Base-by-base conservation (phyloP, 2,888 invertebrate genomes). In the Caenorhabditis virilis region DNA sequence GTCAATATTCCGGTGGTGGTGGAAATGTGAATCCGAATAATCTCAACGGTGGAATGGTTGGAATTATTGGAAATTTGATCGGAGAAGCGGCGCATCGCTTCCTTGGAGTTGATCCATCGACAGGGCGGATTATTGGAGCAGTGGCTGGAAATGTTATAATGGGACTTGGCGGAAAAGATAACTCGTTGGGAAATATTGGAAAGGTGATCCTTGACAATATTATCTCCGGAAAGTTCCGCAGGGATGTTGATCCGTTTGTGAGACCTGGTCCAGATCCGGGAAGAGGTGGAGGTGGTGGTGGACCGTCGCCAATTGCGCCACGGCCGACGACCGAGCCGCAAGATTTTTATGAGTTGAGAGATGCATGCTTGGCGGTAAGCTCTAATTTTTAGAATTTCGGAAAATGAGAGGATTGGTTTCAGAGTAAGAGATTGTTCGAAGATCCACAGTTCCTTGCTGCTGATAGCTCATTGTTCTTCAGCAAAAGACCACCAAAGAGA, bases 401-500 rank as follows among this genome's bases (percentile, higher is more conserved):
- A n/a, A n/a, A n/a, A n/a, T n/a, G n/a, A n/a, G 88, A 89, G 58
- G 87, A 90, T 55, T 91, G 91, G 83, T 54, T 62, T 16, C 85
- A 87, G 30, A 88, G 88, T 22, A 91, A 70, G 39, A 62, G 62
- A 15, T 87, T 94, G 41, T 95, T 92, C 82, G 93, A 95, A 80
- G 95, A 95, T 86, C 90, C 91, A 0, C 90, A 92, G 80, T 95
- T 95, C 84, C 91, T 90, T 0, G 90, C 93, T 0, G 86, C 87
- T 35, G 89, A 92, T 84, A 88, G 89, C 56, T 91, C 92, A 20
- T 86, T 94, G 35, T 92, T 90, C 86, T 95, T 89, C 85, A 62
- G 92, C 82, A 89, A 89, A 80, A 87, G 90, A 42, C 89, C 92
- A 22, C 91, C 92, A 77, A 88, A 92, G 77, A 88, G 89, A 30